Evolutionary conservation across 2,113 vertebrate genomes (phyloP).

Genomic region (Varanus komodoensis): DNA sequence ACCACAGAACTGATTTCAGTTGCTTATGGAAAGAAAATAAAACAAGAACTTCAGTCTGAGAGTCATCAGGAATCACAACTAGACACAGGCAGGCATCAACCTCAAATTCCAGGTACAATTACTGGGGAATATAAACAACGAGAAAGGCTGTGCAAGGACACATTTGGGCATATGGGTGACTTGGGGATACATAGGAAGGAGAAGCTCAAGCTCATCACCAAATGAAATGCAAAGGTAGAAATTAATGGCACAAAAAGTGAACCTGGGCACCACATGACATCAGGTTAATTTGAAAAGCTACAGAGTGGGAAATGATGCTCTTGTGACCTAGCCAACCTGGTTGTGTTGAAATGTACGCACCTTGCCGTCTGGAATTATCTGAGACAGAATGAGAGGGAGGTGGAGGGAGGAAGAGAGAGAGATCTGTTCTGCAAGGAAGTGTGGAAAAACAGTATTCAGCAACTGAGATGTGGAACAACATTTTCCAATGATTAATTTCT

Average conservation of each 20-base stretch:
- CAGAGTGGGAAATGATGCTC: conserved; percentile 11
- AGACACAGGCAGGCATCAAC: not conserved
- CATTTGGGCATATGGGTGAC: not conserved
- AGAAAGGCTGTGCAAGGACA: not conserved
- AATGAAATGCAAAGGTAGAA: not conserved
- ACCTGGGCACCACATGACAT: not conserved
- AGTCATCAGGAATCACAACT: not conserved
- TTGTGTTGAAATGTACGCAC: not conserved
- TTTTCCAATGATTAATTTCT: not conserved
- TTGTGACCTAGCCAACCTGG: not conserved
- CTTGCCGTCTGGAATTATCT: conserved; percentile 18
- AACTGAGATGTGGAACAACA: not conserved
- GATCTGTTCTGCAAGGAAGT: not conserved
- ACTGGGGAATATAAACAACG: not conserved
- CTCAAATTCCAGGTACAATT: not conserved
- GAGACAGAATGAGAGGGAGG: too few species aligned
- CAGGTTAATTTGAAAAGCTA: conserved; percentile 23
- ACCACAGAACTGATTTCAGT: not conserved
- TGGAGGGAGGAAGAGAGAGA: not conserved
- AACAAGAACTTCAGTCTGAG: not conserved
- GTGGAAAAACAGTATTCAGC: not conserved
- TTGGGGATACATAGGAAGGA: not conserved
- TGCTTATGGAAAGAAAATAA: not conserved
- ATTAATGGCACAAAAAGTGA: conserved; percentile 3
- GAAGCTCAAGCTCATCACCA: conserved; percentile 14